Evolutionary conservation across 2,888 invertebrate species (phyloP).

Genomic region (Actias luna): DNA sequence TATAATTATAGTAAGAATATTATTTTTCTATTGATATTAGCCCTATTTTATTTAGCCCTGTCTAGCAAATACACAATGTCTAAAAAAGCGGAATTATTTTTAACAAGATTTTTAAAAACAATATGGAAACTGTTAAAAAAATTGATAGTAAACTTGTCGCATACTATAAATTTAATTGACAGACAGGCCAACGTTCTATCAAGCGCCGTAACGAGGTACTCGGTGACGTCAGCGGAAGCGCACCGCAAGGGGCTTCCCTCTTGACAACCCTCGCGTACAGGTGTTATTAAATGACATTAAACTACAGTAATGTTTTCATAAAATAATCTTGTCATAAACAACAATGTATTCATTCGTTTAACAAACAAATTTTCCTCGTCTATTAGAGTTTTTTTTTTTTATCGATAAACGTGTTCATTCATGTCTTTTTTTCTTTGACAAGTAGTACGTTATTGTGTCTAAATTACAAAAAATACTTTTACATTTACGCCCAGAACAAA

Average conservation of each 20-base stretch:
- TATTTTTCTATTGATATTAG: too few relatives aligned
- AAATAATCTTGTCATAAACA: neutral
- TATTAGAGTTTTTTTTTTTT: too few relatives aligned
- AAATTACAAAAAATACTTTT: too few relatives aligned
- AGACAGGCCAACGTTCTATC: slow-evolving; percentile 41
- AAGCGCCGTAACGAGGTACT: slow-evolving; percentile 25
- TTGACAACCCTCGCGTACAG: slow-evolving; percentile 29
- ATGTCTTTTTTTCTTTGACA: too few relatives aligned
- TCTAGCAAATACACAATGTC: neutral
- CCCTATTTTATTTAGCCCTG: neutral
- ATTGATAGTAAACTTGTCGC: neutral
- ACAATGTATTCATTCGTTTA: too few relatives aligned
- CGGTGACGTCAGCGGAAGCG: slow-evolving; percentile 60
- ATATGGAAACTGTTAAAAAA: neutral
- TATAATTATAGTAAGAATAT: too few relatives aligned
- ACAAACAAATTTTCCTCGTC: too few relatives aligned
- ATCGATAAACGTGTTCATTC: too few relatives aligned
- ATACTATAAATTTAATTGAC: neutral
- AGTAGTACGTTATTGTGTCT: too few relatives aligned
- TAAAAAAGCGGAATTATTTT: too few relatives aligned
- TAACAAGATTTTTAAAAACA: neutral
- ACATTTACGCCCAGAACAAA: too few relatives aligned
- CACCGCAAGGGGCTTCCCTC: slow-evolving; percentile 62
- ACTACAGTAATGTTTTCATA: slow-evolving; percentile 1
- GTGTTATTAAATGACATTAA: slow-evolving; percentile 20